Conservation (phyloP, 2,797 vertebrate species). For the Psittacula derbiana region DNA sequence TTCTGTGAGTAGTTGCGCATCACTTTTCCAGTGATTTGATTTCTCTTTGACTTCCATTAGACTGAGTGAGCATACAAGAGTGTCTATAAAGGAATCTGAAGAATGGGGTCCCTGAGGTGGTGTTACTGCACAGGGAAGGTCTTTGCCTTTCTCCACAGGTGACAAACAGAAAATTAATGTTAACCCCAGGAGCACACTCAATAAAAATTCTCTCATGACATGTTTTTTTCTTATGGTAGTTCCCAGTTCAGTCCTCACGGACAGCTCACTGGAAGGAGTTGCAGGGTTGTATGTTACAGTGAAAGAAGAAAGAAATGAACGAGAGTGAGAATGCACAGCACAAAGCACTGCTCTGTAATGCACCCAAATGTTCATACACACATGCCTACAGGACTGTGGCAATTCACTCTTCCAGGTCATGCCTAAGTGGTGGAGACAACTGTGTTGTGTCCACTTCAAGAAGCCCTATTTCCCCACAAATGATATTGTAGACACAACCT, state of each 20-base stretch:
- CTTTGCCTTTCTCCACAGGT: not conserved
- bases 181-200: not conserved
- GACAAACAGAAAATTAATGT: not conserved
- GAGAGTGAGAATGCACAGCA: not conserved
- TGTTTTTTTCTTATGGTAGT: not conserved
- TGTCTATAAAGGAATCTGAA: not conserved
- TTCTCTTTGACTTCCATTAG: not conserved
- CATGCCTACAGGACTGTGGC: not conserved
- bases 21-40: not conserved
- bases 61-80: not conserved
- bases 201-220: not conserved
- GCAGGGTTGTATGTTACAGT: rapidly evolving
- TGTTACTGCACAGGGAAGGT: not conserved
- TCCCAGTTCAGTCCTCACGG: not conserved
- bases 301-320: not conserved
- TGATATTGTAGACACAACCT: not conserved
- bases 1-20: rapidly evolving
- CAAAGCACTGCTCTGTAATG: not conserved
- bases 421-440: not conserved
- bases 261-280: not conserved
- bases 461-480: not conserved
- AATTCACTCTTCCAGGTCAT: not conserved
- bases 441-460: not conserved
- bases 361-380: rapidly evolving
- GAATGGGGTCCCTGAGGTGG: not conserved